Base-by-base conservation (phyloP, 2,113 vertebrate genomes). In the Capreolus pygargus region DNA sequence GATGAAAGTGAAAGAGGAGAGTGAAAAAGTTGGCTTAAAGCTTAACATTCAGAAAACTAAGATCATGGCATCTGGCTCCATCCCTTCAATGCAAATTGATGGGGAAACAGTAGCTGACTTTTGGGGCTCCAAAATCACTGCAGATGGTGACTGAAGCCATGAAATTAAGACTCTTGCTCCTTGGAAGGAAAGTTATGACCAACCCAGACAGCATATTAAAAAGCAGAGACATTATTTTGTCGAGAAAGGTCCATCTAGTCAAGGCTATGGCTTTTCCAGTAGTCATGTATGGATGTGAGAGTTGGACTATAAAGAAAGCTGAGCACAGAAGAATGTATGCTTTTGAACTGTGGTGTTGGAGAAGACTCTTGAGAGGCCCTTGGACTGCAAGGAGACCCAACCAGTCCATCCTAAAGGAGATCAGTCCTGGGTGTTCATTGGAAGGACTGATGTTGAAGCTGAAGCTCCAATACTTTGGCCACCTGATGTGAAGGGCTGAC, bases 251-350 rank as follows among this genome's bases (percentile, higher is more conserved):
- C 27, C 2, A 0, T 60, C 58, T 60, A 60, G 58, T 60, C 27
- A 30, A 60, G 58, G 58, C 28, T 30, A 30, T 30, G 58, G 58
- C 30, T 61, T 7, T 30, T 61, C 28, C 58, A 15, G 58, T 30
- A 0, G 6, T 61, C 58, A 61, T 61, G 13, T 61, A 61, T 61
- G 30, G 15, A 64, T n/a, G 30, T 64, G 61, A 17, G 30, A n/a
- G 15, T 64, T 64, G 61, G 61, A n/a, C 30, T 16, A 8, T 64
- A 17, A 64, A 64, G 61, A 33, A 64, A 64, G 30, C 30, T 64
- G 61, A 64, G 61, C 0, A 0, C 61, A 0, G 15, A 57, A 57
- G 55, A 64, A 64, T 9, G 17, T 3, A 64, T 64, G 61, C 3
- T n/a, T 64, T n/a, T 64, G 30, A 64, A 64, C 61, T 64, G 7